These are phyloP conservation scores for Stegophylla sp. DNA, from an alignment of 2,888 invertebrate species.

Conservation along the genomic window DNA sequence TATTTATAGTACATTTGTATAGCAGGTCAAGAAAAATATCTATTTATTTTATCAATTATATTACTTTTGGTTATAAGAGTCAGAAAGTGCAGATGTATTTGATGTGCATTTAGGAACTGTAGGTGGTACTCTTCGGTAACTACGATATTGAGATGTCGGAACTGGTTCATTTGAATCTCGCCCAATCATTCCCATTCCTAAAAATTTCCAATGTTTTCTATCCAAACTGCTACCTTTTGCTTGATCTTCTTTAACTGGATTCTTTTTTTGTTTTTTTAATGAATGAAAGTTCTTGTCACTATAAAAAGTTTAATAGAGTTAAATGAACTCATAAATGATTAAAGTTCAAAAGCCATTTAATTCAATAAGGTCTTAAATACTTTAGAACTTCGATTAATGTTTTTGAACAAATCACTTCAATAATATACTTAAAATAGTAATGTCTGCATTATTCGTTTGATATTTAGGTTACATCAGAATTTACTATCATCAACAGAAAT, in stretches of 20 bases:
- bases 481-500: too few relatives aligned
- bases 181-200: slow-evolving; percentile 65
- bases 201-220: slow-evolving; percentile 73
- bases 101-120: slow-evolving; percentile 62
- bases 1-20: background rate
- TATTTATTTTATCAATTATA: background rate
- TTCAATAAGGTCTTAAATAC: too few relatives aligned
- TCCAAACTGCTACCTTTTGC: slow-evolving; percentile 67
- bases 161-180: slow-evolving; percentile 73
- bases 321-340: too few relatives aligned
- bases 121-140: slow-evolving; percentile 72
- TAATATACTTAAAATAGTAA: too few relatives aligned
- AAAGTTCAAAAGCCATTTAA: too few relatives aligned
- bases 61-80: slow-evolving; percentile 52
- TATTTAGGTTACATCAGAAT: too few relatives aligned
- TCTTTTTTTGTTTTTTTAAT: slow-evolving; percentile 72
- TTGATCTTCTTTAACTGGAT: slow-evolving; percentile 59
- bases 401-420: too few relatives aligned
- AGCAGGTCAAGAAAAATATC: background rate
- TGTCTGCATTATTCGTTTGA: too few relatives aligned
- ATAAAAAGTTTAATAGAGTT: too few relatives aligned
- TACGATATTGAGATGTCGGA: slow-evolving; percentile 80
- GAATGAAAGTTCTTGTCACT: slow-evolving; percentile 73
- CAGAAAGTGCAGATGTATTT: slow-evolving; percentile 23
- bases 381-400: too few relatives aligned